These are phyloP conservation scores for Pangasius larnaudii DNA, from an alignment of 2,797 vertebrate species.

Conservation along the genomic window DNA sequence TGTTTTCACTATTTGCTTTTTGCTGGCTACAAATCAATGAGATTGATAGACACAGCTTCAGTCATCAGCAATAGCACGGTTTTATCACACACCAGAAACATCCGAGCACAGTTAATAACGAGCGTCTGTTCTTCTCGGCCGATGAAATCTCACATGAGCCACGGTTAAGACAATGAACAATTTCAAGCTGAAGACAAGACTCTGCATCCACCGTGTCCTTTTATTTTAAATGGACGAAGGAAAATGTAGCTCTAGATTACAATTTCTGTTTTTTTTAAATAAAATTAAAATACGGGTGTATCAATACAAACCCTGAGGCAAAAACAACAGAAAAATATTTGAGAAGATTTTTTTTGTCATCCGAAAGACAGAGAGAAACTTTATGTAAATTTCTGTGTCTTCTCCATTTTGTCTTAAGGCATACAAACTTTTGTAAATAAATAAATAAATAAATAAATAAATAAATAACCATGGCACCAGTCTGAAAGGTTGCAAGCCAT, in stretches of 20 bases:
- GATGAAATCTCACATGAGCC: neutral
- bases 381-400: too few species aligned
- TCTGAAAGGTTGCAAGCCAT: neutral
- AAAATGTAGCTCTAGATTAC: neutral
- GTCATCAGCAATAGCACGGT: neutral
- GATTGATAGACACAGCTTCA: neutral
- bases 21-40: neutral
- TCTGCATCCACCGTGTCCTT: neutral
- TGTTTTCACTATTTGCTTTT: conserved; percentile 1
- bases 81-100: neutral
- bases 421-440: neutral
- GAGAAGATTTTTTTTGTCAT: too few species aligned
- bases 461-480: neutral
- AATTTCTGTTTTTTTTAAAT: too few species aligned
- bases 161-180: neutral
- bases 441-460: too few species aligned
- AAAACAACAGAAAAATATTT: too few species aligned
- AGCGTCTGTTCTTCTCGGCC: neutral
- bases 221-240: neutral
- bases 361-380: too few species aligned
- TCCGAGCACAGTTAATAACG: neutral
- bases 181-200: neutral
- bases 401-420: too few species aligned
- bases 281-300: too few species aligned
- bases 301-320: too few species aligned